Evolutionary conservation across 2,797 vertebrate genomes (phyloP).

Genomic region (Phalloptychus januarius): DNA sequence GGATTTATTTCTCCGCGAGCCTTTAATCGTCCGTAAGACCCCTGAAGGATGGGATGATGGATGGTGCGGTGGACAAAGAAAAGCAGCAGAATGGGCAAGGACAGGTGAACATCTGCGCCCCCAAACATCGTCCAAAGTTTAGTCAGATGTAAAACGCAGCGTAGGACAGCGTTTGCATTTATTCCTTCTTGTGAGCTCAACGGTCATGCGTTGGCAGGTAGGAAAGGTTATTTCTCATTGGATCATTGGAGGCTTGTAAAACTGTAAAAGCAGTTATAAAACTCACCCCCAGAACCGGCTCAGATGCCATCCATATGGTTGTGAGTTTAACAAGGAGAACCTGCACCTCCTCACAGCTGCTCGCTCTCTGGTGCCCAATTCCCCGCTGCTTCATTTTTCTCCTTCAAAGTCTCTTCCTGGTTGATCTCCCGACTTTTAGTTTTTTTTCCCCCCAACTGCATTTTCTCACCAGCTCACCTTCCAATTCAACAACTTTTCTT

Average conservation of each 20-base stretch:
- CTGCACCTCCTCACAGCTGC: constrained; percentile 71
- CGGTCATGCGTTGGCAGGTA: constrained; percentile 63
- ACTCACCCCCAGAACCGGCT: constrained; percentile 75
- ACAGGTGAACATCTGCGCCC: neutral
- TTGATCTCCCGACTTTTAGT: no score
- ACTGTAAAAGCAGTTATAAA: constrained; percentile 75
- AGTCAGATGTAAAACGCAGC: constrained; percentile 56
- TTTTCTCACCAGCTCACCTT: neutral
- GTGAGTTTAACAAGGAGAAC: constrained; percentile 75
- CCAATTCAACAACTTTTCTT: neutral
- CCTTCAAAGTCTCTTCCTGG: constrained; percentile 11
- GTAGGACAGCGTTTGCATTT: constrained; percentile 63
- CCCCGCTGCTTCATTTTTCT: constrained; percentile 24
- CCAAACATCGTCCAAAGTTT: constrained; percentile 60
- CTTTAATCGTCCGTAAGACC: constrained; percentile 15
- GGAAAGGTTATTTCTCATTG: constrained; percentile 62
- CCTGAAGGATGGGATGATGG: constrained; percentile 41
- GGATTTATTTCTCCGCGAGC: constrained; percentile 31
- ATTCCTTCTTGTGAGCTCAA: constrained; percentile 64
- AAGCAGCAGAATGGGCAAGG: constrained; percentile 2
- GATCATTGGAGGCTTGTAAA: constrained; percentile 62
- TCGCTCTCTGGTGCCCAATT: constrained; percentile 46
- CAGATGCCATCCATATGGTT: constrained; percentile 78
- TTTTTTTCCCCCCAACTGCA: no score
- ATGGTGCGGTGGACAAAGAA: constrained; percentile 36